Base-by-base conservation (phyloP, 2,113 vertebrate species). In the Zosterops japonicus region DNA sequence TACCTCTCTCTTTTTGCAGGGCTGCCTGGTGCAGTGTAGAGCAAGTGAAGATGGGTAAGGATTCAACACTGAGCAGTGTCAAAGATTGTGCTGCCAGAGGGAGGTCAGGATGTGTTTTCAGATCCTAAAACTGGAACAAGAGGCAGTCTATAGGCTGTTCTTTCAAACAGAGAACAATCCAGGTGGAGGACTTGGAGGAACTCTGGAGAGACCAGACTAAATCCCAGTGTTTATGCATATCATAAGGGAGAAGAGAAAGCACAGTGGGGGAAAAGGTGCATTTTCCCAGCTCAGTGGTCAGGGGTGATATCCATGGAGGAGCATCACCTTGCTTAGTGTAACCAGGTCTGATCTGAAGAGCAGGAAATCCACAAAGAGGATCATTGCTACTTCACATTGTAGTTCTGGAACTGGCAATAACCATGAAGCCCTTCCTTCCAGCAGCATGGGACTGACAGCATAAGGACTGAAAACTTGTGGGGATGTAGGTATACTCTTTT, bases 181-280 rank as follows among this genome's bases (percentile, higher is more conserved):
- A 55, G 24, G 21, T 35, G 13, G 57, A 82, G 28, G n/a, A n/a
- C 39, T 49, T 78, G 4, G 21, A 71, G 74, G 65, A 78, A 27
- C 82, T 76, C 53, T 65, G 57, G 52, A 79, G 46, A 31, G 53
- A 23, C 5, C 59, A 65, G 42, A 71, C 50, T 35, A 70, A 77
- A 35, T 68, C 33, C 29, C 53, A 70, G 33, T 67, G 24, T 27
- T 59, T 69, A 5, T 31, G 21, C 4, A 1, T 68, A 7, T 41
- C 5, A 3, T 16, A 10, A 2, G 5, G 60, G 70, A 71, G 41
- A 42, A 80, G 35, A 55, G 29, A n/a, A 67, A 56, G 59, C 7
- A 13, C 3, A 5, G n/a, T 33, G n/a, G 14, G 5, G 15, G 1
- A 13, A 46, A 64, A 50, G 9, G 35, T 55, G 29, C 2, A 1